Percentiles rank a stretch among this genome's conserved stretches.
Conservation (phyloP, 2,113 vertebrate genomes). For the Pipa parva region DNA sequence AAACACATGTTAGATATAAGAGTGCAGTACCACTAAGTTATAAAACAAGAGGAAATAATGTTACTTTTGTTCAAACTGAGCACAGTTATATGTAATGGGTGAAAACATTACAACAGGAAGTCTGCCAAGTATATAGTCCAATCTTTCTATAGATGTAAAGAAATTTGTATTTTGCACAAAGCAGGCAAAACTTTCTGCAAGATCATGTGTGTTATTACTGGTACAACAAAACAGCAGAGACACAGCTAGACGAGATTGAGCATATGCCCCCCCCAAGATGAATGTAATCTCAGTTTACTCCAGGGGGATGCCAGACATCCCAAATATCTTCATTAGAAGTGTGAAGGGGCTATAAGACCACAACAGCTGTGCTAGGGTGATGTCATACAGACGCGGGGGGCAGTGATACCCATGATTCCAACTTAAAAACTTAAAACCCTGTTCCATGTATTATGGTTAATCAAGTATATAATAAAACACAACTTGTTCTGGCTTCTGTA, state of each 20-base stretch:
- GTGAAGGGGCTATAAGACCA: constrained; percentile 31
- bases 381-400: constrained; percentile 25
- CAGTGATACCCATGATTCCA: constrained; percentile 5
- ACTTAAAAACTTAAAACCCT: too few species aligned
- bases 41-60: too few species aligned
- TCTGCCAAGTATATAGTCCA: too few species aligned
- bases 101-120: too few species aligned
- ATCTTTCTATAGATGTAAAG: too few species aligned
- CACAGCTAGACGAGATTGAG: not conserved
- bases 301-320: constrained; percentile 26
- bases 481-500: too few species aligned
- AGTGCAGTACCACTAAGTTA: too few species aligned
- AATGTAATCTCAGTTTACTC: constrained; percentile 30
- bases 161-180: too few species aligned
- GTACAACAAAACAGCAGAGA: not conserved
- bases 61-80: too few species aligned
- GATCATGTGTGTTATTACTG: not conserved
- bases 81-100: too few species aligned
- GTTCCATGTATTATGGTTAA: not conserved
- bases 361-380: constrained; percentile 32
- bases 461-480: not conserved
- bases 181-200: not conserved
- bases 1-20: too few species aligned
- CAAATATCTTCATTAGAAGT: constrained; percentile 41
- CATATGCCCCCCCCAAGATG: constrained; percentile 1